These are phyloP conservation scores for Thyatira batis DNA, from an alignment of 2,888 invertebrate genomes.

Conservation along the genomic window DNA sequence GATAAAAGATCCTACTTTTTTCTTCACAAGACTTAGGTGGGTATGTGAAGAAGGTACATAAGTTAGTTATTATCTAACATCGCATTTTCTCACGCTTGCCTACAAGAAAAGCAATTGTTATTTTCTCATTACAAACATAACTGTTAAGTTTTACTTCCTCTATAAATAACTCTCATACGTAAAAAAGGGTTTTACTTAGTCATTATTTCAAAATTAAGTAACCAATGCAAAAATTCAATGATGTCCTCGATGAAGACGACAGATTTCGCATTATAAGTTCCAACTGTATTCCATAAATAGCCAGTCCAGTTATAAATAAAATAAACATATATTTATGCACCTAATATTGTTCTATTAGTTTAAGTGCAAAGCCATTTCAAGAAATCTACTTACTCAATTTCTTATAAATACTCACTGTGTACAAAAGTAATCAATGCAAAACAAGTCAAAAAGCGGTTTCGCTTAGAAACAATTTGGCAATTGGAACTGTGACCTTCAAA, in stretches of 20 bases:
- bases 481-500: conserved; percentile 36
- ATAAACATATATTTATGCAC: background rate
- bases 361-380: too few species aligned
- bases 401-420: too few species aligned
- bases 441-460: background rate
- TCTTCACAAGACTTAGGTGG: background rate
- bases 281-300: too few species aligned
- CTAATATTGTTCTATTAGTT: background rate
- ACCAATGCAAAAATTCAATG: background rate
- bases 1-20: background rate
- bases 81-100: conserved; percentile 24
- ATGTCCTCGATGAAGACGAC: too few species aligned
- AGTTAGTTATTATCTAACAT: conserved; percentile 17
- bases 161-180: background rate
- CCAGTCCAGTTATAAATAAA: too few species aligned
- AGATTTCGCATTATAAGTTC: too few species aligned
- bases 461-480: conserved; percentile 6
- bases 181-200: background rate
- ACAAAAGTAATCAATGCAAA: too few species aligned
- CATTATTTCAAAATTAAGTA: background rate
- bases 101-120: conserved; percentile 25
- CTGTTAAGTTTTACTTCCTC: background rate
- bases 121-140: conserved; percentile 14
- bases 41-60: background rate
- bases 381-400: too few species aligned